Percentiles rank a stretch among this genome's conserved stretches.
Conservation (phyloP, 2,113 vertebrate genomes). For the Neodontobutis hainanensis region DNA sequence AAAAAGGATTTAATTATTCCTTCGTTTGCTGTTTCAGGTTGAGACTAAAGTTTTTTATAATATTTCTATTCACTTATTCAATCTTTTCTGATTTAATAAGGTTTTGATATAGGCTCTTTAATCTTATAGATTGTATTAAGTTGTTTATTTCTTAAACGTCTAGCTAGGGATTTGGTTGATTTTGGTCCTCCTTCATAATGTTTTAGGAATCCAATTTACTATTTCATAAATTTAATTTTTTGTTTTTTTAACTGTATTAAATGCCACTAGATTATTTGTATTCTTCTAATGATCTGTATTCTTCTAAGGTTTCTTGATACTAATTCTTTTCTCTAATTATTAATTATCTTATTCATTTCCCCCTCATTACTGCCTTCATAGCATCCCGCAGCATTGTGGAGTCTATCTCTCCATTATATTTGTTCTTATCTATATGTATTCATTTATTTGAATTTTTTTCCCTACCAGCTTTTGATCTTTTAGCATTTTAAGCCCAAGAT, state of each 20-base stretch:
- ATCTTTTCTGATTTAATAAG: not conserved
- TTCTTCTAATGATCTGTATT: no score
- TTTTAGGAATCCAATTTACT: no score
- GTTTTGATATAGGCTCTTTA: not conserved
- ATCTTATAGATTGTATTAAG: not conserved
- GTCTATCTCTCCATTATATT: not conserved
- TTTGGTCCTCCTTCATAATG: conserved; percentile 4
- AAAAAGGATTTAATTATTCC: not conserved
- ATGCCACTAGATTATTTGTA: no score
- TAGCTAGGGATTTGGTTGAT: not conserved
- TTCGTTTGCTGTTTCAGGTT: not conserved
- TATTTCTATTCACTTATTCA: not conserved
- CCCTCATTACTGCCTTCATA: not conserved
- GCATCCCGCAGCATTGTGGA: not conserved
- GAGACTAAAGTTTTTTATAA: not conserved
- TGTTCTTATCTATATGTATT: not conserved
- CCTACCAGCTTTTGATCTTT: not conserved
- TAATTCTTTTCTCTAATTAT: not conserved
- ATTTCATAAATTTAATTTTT: not conserved
- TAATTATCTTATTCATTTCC: not conserved
- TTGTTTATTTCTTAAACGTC: conserved; percentile 1
- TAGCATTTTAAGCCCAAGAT: not conserved
- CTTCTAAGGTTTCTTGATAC: not conserved
- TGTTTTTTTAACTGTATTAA: no score
- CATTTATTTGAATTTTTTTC: no score